phyloP scores from a whole-genome alignment of 2,888 invertebrate species.

The Terebella lapidaria region DNA sequence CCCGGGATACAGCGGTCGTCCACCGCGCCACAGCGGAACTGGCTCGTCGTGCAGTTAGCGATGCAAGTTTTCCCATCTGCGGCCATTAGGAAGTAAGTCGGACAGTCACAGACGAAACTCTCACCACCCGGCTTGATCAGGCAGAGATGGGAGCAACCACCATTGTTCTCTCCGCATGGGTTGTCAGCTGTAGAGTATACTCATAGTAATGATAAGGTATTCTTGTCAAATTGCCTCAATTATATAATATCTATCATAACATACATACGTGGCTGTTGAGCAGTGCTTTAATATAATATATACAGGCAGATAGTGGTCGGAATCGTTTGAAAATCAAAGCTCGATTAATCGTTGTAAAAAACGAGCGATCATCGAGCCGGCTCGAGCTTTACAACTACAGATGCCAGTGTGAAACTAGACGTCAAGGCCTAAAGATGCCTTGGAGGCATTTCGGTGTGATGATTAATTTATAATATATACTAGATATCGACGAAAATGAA shows the following conservation, averaged over 20 bases:
- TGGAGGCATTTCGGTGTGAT: no score
- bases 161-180: slow-evolving; percentile 88
- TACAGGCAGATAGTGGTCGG: no score
- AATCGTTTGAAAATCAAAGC: no score
- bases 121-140: slow-evolving; percentile 71
- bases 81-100: slow-evolving; percentile 77
- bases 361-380: no score
- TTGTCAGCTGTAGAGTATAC: slow-evolving; percentile 60
- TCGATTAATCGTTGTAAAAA: no score
- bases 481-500: no score
- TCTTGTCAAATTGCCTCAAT: neutral
- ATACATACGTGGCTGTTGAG: neutral
- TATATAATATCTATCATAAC: neutral
- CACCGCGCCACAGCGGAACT: slow-evolving; percentile 39
- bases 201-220: neutral
- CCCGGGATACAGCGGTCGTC: slow-evolving; percentile 41
- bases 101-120: slow-evolving; percentile 84
- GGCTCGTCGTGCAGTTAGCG: slow-evolving; percentile 79
- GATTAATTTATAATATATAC: no score
- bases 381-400: no score
- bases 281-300: neutral
- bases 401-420: no score
- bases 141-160: slow-evolving; percentile 93
- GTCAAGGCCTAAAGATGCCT: no score
- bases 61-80: slow-evolving; percentile 82